phyloP scores from a whole-genome alignment of 2,888 invertebrate genomes.

The Drosophila anomalipes region DNA sequence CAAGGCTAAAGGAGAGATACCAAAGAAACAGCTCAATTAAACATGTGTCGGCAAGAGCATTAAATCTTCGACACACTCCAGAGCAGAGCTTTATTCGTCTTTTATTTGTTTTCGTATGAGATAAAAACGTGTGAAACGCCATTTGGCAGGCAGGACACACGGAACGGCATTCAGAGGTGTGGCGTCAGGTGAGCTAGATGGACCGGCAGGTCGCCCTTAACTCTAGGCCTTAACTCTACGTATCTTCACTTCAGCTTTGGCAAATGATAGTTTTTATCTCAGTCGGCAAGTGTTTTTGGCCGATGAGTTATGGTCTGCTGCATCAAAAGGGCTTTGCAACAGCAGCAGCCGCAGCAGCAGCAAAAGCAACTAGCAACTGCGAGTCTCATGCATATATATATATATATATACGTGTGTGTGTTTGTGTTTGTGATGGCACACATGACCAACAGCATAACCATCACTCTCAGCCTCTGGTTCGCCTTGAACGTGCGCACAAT shows the following conservation, averaged over 20 bases:
- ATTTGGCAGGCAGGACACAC: conserved; percentile 67
- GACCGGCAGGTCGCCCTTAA: conserved; percentile 19
- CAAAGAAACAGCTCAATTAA: neutral
- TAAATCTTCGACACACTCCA: conserved; percentile 20
- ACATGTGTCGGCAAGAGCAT: conserved; percentile 14
- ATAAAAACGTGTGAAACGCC: conserved; percentile 79
- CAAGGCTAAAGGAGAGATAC: neutral
- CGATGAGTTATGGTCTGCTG: conserved; percentile 79
- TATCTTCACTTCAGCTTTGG: conserved; percentile 74
- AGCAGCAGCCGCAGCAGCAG: conserved; percentile 27
- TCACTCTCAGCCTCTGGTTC: conserved; percentile 46
- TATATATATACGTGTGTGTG: neutral
- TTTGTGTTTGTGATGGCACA: conserved; percentile 33
- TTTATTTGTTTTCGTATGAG: conserved; percentile 44
- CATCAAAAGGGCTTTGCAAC: conserved; percentile 72
- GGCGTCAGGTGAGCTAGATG: conserved; percentile 7
- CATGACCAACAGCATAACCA: conserved; percentile 61
- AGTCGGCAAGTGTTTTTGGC: conserved; percentile 67
- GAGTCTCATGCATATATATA: conserved; percentile 9
- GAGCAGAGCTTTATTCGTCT: conserved; percentile 8
- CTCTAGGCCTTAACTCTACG: conserved; percentile 37
- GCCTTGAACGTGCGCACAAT: conserved; percentile 73
- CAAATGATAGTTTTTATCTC: conserved; percentile 81
- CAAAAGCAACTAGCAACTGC: conserved; percentile 8
- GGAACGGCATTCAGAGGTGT: conserved; percentile 7